Conservation (phyloP, 2,113 vertebrate species). For the Halcyon malimbica region DNA sequence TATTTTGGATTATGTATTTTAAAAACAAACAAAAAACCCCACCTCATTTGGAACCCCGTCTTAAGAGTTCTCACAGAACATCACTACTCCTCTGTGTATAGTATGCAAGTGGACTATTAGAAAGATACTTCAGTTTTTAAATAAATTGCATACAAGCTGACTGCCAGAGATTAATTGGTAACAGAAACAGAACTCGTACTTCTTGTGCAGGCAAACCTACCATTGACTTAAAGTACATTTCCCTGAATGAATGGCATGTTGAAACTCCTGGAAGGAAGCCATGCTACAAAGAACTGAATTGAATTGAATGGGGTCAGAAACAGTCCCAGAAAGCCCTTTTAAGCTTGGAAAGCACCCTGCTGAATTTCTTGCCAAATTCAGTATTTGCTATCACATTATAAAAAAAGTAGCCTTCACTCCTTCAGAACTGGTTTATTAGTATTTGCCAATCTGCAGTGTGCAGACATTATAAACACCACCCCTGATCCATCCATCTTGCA, state of each 20-base stretch:
- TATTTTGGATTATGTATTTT: not conserved
- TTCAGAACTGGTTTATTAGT: not conserved
- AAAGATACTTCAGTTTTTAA: not conserved
- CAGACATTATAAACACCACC: not conserved
- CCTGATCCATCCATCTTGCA: not conserved
- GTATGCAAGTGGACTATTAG: not conserved
- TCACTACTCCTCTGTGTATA: not conserved
- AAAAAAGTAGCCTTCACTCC: not conserved
- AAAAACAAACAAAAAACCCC: not conserved
- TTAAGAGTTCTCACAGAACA: not conserved
- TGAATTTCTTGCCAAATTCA: slow-evolving; percentile 37
- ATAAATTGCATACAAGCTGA: not conserved
- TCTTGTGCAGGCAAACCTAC: slow-evolving; percentile 40
- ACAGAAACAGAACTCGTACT: not conserved
- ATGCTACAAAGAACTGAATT: slow-evolving; percentile 25
- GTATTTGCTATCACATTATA: not conserved
- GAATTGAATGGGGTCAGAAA: slow-evolving; percentile 51
- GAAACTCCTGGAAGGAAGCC: slow-evolving; percentile 48
- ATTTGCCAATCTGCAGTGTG: not conserved
- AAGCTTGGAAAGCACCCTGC: slow-evolving; percentile 27
- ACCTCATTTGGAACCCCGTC: not conserved
- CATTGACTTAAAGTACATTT: slow-evolving; percentile 32
- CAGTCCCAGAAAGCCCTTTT: slow-evolving; percentile 35
- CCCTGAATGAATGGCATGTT: slow-evolving; percentile 45
- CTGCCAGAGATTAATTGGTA: slow-evolving; percentile 13